Conservation (phyloP, 2,797 vertebrate genomes). For the Amblyraja radiata region DNA sequence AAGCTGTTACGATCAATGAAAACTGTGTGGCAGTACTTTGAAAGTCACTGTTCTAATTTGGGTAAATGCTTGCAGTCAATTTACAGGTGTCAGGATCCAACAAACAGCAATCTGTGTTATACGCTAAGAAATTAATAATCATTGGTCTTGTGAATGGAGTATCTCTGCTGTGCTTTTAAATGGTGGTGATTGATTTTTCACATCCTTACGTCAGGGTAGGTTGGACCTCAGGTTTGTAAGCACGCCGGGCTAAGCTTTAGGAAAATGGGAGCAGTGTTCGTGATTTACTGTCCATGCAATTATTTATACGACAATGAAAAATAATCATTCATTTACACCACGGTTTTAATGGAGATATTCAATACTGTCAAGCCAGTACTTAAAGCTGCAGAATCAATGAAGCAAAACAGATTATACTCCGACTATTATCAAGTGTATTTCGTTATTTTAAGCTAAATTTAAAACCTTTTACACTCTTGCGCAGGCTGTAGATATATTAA, state of each 20-base stretch:
- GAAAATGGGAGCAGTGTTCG: neutral
- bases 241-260: neutral
- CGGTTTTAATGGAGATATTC: neutral
- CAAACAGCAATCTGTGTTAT: neutral
- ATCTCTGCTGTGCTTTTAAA: neutral
- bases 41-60: neutral
- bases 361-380: neutral
- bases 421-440: neutral
- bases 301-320: slow-evolving; percentile 5
- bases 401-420: neutral
- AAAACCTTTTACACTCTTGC: neutral
- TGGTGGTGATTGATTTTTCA: no score
- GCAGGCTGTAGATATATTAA: neutral
- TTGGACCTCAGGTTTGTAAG: neutral
- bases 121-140: no score
- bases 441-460: neutral
- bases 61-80: neutral
- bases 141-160: neutral
- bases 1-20: neutral
- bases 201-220: neutral
- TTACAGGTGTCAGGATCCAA: neutral
- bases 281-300: neutral
- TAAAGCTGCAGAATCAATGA: slow-evolving; percentile 15
- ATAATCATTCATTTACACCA: neutral
- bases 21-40: neutral